These are phyloP conservation scores for Coregonus sp. DNA, from an alignment of 2,797 vertebrate species.

Conservation along the genomic window DNA sequence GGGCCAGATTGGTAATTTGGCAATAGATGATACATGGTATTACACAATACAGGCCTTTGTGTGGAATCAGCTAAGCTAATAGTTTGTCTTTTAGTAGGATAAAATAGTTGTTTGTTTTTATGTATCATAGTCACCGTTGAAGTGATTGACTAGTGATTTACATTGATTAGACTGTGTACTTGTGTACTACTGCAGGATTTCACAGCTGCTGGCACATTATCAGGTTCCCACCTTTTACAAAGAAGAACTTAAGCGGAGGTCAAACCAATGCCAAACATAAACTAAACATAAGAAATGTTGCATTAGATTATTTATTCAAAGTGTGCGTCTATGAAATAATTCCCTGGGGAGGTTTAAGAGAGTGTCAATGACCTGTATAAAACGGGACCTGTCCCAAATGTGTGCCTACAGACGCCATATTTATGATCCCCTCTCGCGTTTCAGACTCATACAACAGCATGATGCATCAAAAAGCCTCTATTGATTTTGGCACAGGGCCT, in stretches of 20 bases:
- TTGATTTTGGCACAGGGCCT: constrained; percentile 73
- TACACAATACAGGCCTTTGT: too few species aligned
- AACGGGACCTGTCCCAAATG: constrained; percentile 48
- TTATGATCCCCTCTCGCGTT: constrained; percentile 61
- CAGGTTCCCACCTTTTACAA: not conserved
- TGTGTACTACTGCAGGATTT: not conserved
- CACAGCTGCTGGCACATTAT: not conserved
- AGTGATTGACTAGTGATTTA: too few species aligned
- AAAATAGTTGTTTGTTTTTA: too few species aligned
- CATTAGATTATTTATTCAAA: constrained; percentile 1
- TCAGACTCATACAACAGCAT: constrained; percentile 64
- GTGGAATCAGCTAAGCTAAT: too few species aligned
- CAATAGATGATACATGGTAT: too few species aligned
- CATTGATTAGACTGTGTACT: not conserved
- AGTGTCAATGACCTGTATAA: constrained; percentile 20
- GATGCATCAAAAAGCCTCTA: constrained; percentile 73
- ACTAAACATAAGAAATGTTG: too few species aligned
- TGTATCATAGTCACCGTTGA: too few species aligned
- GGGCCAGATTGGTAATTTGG: too few species aligned
- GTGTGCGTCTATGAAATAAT: not conserved
- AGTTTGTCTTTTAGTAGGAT: too few species aligned
- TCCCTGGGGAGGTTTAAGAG: not conserved
- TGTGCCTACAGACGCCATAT: constrained; percentile 23
- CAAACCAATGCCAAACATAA: not conserved
- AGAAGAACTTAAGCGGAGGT: not conserved